Evolutionary conservation across 2,797 vertebrate species (phyloP).

Genomic region (Arnoldichthys spilopterus): DNA sequence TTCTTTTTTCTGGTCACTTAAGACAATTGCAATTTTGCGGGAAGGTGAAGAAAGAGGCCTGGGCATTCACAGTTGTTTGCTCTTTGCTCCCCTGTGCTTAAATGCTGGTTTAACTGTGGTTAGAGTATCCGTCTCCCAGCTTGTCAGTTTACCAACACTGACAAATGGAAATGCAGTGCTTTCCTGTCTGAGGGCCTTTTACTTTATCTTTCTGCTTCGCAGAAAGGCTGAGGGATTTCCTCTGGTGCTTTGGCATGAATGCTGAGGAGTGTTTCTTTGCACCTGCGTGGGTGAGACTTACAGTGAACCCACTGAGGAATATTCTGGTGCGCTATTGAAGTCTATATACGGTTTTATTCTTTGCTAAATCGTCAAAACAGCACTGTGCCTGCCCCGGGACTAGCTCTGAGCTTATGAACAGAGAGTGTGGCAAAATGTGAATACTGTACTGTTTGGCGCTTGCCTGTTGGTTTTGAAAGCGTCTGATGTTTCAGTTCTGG

Average conservation of each 20-base stretch:
- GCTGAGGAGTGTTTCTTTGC: neutral
- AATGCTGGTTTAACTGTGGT: neutral
- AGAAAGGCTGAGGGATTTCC: slow-evolving; percentile 13
- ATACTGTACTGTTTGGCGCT: neutral
- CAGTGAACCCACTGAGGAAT: neutral
- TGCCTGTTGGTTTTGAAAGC: neutral
- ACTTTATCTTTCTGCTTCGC: neutral
- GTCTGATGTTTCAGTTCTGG: neutral
- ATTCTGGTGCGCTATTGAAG: slow-evolving; percentile 11
- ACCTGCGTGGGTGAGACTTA: slow-evolving; percentile 4
- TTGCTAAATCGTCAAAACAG: slow-evolving; percentile 19
- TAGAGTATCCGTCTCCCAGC: slow-evolving; percentile 3
- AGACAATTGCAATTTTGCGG: neutral
- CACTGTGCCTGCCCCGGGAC: neutral
- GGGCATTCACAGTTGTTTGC: neutral
- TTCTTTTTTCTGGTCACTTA: neutral
- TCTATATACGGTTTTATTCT: slow-evolving; percentile 7
- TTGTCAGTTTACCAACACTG: slow-evolving; percentile 14
- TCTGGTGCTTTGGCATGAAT: slow-evolving; percentile 1
- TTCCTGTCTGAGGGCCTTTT: neutral
- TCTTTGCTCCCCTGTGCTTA: neutral
- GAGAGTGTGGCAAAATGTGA: neutral
- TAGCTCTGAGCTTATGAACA: neutral
- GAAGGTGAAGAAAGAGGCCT: neutral
- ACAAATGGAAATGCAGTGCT: neutral